Conservation (phyloP, 1,140 invertebrate species). For the Ladona fulva region DNA sequence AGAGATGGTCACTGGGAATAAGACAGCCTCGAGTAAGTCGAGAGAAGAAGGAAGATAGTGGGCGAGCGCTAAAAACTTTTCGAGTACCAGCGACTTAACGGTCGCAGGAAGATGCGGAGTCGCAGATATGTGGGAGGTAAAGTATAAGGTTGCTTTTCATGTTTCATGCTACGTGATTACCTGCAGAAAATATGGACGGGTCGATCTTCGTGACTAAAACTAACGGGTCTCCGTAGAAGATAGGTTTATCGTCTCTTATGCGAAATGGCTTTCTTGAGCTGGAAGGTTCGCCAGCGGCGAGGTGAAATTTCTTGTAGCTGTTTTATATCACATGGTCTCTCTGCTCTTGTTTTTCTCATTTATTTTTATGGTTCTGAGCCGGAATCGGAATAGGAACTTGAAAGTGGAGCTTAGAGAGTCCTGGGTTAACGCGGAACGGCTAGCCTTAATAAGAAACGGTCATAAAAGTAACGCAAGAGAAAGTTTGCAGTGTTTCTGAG, state of each 20-base stretch:
- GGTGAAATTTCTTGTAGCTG: too few relatives aligned
- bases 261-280: neutral
- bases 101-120: neutral
- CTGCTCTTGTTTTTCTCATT: too few relatives aligned
- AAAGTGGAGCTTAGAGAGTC: too few relatives aligned
- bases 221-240: neutral
- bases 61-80: neutral
- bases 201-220: neutral
- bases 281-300: too few relatives aligned
- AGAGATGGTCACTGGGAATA: neutral
- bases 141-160: neutral
- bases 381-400: too few relatives aligned
- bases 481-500: too few relatives aligned
- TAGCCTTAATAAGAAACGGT: too few relatives aligned
- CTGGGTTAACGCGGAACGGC: too few relatives aligned
- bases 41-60: neutral
- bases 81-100: neutral
- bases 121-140: neutral
- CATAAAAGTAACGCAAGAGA: too few relatives aligned
- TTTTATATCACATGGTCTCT: too few relatives aligned
- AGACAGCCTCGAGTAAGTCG: too few relatives aligned
- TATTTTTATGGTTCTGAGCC: too few relatives aligned
- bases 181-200: neutral
- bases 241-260: neutral
- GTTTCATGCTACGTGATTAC: neutral